Conservation (phyloP, 2,113 vertebrate genomes). For the Chloroceryle aenea region DNA sequence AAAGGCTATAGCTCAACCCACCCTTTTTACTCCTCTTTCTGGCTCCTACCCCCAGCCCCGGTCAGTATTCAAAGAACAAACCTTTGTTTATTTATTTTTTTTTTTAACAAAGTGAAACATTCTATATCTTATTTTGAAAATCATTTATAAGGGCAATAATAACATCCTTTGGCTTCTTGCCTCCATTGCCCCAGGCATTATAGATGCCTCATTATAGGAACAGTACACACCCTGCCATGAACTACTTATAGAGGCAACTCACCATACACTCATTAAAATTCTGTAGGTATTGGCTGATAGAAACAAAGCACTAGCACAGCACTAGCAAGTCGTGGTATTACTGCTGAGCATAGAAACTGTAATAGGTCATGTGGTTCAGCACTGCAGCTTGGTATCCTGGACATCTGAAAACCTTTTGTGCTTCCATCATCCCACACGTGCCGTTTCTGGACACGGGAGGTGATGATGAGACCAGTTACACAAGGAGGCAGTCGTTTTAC, state of each 20-base stretch:
- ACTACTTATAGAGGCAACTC: slow-evolving; percentile 5
- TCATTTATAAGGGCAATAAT: slow-evolving; percentile 59
- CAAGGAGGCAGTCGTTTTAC: slow-evolving; percentile 55
- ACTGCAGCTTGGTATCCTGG: neutral
- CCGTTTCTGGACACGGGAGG: neutral
- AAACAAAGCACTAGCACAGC: neutral
- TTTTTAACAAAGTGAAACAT: neutral
- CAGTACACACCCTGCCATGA: slow-evolving; percentile 7
- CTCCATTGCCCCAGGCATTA: neutral
- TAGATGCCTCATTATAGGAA: slow-evolving; percentile 32
- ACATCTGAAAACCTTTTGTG: slow-evolving; percentile 53
- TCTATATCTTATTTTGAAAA: slow-evolving; percentile 59
- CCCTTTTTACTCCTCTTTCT: slow-evolving; percentile 8
- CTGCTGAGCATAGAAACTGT: neutral
- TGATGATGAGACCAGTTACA: neutral
- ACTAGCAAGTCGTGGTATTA: neutral
- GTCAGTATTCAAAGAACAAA: neutral
- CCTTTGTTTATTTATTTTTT: neutral
- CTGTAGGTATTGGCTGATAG: slow-evolving; percentile 40
- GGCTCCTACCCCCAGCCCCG: neutral
- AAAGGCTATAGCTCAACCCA: neutral
- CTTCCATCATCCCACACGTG: neutral
- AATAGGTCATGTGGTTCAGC: slow-evolving; percentile 36
- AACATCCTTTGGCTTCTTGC: slow-evolving; percentile 66
- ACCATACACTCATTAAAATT: slow-evolving; percentile 29